These are phyloP conservation scores for Drosophila ogumai DNA, from an alignment of 1,140 invertebrate species.

Conservation along the genomic window DNA sequence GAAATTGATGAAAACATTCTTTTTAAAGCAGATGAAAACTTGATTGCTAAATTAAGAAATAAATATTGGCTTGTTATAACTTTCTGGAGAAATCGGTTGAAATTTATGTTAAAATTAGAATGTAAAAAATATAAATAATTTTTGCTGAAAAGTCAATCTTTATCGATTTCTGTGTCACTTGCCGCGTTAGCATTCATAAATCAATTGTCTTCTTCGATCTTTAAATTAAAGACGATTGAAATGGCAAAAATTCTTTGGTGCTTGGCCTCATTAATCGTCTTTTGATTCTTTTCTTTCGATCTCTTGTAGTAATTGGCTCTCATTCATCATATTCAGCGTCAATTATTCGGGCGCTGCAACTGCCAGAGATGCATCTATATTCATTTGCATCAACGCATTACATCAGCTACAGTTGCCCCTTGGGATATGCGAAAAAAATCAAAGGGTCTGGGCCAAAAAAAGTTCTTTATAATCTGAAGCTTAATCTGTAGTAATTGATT, in stretches of 20 bases:
- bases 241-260: neutral
- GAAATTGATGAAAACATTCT: neutral
- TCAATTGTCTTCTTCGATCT: neutral
- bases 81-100: neutral
- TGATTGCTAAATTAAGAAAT: neutral
- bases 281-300: constrained; percentile 31
- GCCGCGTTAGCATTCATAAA: neutral
- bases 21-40: neutral
- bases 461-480: constrained; percentile 59
- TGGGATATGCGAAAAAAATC: constrained; percentile 2
- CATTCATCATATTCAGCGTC: constrained; percentile 73
- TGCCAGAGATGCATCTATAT: constrained; percentile 48
- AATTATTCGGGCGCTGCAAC: constrained; percentile 54
- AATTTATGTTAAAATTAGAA: neutral
- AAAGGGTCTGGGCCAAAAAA: constrained; percentile 29
- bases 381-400: constrained; percentile 41
- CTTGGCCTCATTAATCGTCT: constrained; percentile 45
- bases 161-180: neutral
- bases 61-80: no score
- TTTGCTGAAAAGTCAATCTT: neutral
- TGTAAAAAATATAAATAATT: neutral
- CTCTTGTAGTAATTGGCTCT: constrained; percentile 56
- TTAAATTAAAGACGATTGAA: constrained; percentile 7
- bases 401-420: constrained; percentile 27
- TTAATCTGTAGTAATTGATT: constrained; percentile 71